Percentiles rank a stretch among this genome's conserved stretches.
Evolutionary conservation across 2,797 vertebrate genomes (phyloP).

Genomic region (Bufotes viridis): DNA sequence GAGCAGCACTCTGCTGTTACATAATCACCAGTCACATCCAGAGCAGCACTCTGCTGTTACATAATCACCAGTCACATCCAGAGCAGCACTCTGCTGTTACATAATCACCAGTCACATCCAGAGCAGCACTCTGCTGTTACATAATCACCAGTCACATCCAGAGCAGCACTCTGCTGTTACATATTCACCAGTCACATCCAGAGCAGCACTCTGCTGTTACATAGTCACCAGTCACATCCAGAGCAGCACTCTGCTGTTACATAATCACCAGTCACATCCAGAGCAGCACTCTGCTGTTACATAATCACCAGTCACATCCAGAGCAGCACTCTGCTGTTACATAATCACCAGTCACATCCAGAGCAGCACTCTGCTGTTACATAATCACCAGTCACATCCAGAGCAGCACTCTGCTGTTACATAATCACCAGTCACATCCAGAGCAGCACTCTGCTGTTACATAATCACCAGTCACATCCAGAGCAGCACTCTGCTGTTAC

Average conservation of each 20-base stretch:
- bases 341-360: neutral
- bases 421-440: too few relatives aligned
- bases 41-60: too few relatives aligned
- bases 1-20: neutral
- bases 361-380: neutral
- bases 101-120: neutral
- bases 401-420: too few relatives aligned
- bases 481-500: neutral
- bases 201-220: neutral
- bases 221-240: neutral
- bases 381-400: neutral
- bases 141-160: neutral
- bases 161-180: too few relatives aligned
- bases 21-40: neutral
- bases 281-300: too few relatives aligned
- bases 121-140: neutral
- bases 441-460: neutral
- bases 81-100: neutral
- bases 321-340: neutral
- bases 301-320: too few relatives aligned
- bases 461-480: neutral
- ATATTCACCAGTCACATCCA: too few relatives aligned
- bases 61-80: too few relatives aligned
- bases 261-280: neutral
- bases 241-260: neutral